Evolutionary conservation across 2,113 vertebrate species (phyloP), one percentile per base, ranked within the genome.

Genomic region (Apteryx owenii): DNA sequence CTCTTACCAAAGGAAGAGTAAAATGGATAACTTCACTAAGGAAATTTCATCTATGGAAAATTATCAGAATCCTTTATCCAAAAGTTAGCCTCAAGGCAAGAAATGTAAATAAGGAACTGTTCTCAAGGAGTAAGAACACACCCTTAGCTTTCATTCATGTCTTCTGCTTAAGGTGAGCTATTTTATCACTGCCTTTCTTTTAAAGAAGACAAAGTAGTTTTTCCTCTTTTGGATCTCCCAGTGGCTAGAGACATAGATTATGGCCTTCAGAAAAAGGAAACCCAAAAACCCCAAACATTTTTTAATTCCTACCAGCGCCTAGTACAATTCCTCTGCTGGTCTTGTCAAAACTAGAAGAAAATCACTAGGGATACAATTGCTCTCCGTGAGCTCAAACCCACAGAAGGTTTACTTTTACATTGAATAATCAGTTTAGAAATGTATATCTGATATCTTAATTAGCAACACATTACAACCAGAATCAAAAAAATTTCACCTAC

Each of bases 101-200:
- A 91, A 46, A 92, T 20, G n/a, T 75, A 84, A 85, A 85, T 71
- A 28, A 75, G 68, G 89, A 91, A 72, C 53, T 89, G 20, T 15
- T 38, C 48, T 50, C 62, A 53, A 75, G 22, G 46, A 81, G 21
- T 69, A 80, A 86, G 64, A 89, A 38, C 69, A 85, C 61, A 56
- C 12, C 36, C 28, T 81, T 54, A 84, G 38, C 48, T 83, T 89
- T 69, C 44, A 29, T n/a, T 31, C 40, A 69, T 15, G 22, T 65
- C 69, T 86, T 25, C 64, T 0, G 11, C 60, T 80, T 78, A 70
- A 81, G 78, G 53, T 87, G 28, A 95, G 28, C 9, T 51, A 78
- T 42, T 86, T 93, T 42, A 60, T 78, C 68, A 58, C 7, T 82
- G 42, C 6, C 7, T 44, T 85, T 72, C 46, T 36, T 70, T 46